Evolutionary conservation across 2,113 vertebrate genomes (phyloP).

Genomic region (Equus przewalskii): DNA sequence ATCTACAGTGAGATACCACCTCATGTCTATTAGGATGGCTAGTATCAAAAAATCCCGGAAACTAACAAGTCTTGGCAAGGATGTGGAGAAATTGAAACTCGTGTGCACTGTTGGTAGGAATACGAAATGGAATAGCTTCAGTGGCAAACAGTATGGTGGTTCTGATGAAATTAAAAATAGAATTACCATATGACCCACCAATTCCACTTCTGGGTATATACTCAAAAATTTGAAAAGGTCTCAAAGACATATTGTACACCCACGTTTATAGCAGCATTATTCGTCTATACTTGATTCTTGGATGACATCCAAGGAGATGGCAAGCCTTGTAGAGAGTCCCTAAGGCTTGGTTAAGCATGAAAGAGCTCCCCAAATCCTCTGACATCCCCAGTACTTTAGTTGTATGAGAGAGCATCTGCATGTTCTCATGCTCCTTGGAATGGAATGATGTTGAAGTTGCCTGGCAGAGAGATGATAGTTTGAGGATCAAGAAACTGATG

Average conservation of each 20-base stretch:
- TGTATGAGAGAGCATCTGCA: not conserved
- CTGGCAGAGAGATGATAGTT: not conserved
- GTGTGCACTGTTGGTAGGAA: not conserved
- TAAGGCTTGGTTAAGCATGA: not conserved
- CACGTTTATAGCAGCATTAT: not conserved
- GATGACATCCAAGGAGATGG: not conserved
- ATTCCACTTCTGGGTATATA: not conserved
- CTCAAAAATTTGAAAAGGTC: not conserved
- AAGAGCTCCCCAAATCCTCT: not conserved
- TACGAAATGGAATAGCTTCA: not conserved
- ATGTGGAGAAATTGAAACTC: not conserved
- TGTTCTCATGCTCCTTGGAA: not conserved
- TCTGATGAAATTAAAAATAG: not conserved
- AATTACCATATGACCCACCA: not conserved
- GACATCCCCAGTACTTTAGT: not conserved
- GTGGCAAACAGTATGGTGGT: not conserved
- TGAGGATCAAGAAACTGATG: not conserved
- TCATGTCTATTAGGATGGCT: not conserved
- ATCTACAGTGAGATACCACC: not conserved
- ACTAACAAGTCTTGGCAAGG: not conserved
- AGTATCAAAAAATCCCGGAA: not conserved
- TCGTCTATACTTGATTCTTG: not conserved
- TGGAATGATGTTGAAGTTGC: not conserved
- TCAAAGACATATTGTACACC: not conserved
- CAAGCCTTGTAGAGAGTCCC: not conserved